These are phyloP conservation scores for Pantherophis alleghaniensis DNA, from an alignment of 2,797 vertebrate species.

Conservation along the genomic window DNA sequence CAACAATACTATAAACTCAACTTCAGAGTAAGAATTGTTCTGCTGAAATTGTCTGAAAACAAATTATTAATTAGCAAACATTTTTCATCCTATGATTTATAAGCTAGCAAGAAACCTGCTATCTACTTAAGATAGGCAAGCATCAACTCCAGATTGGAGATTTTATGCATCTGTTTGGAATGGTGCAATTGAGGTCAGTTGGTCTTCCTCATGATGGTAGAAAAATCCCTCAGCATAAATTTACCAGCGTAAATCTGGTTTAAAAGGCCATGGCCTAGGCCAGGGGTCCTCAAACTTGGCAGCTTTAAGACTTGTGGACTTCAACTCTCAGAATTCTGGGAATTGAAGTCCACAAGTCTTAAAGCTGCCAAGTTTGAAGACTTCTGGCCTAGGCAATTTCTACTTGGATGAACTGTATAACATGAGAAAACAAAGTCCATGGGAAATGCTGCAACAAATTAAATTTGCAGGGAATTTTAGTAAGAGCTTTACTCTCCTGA, in stretches of 20 bases:
- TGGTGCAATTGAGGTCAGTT: conserved; percentile 12
- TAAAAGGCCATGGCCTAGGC: conserved; percentile 31
- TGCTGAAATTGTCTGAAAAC: conserved; percentile 42
- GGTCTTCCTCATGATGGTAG: conserved; percentile 7
- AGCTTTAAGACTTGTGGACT: too few species aligned
- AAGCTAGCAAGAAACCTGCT: conserved; percentile 46
- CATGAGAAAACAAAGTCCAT: not conserved
- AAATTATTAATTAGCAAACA: conserved; percentile 43
- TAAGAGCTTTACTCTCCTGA: not conserved
- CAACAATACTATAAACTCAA: conserved; percentile 4
- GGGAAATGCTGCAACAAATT: not conserved
- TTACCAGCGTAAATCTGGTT: conserved; percentile 30
- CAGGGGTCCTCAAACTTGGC: too few species aligned
- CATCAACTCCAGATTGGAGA: conserved; percentile 48
- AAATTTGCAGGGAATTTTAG: not conserved
- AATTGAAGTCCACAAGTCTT: too few species aligned
- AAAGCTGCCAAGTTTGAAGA: too few species aligned
- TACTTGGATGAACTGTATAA: not conserved
- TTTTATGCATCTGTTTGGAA: conserved; percentile 48
- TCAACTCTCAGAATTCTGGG: too few species aligned
- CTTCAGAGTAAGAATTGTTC: conserved; percentile 22
- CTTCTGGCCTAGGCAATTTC: not conserved
- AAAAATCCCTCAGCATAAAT: conserved; percentile 28
- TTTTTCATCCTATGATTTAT: conserved; percentile 51
- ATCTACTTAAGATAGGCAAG: conserved; percentile 14